Conservation (phyloP, 2,797 vertebrate genomes). For the Ispidina lecontei region DNA sequence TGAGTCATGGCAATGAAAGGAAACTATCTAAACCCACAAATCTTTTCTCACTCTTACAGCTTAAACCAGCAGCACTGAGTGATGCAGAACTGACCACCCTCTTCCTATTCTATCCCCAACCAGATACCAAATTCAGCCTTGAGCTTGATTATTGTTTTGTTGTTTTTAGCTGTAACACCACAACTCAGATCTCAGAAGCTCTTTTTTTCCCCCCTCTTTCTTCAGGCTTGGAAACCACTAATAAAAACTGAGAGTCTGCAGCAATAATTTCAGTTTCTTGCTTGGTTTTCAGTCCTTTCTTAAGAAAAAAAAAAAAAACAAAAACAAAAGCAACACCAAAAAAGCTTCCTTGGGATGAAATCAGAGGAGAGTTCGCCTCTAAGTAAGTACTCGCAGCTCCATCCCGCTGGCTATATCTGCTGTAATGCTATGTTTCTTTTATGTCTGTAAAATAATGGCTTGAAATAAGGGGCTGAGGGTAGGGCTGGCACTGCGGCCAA, state of each 20-base stretch:
- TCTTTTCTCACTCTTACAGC: background rate
- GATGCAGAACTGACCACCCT: slow-evolving; percentile 31
- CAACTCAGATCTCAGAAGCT: background rate
- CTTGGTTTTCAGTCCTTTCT: slow-evolving; percentile 47
- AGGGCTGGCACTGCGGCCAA: slow-evolving; percentile 23
- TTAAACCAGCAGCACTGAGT: background rate
- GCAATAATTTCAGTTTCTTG: slow-evolving; percentile 33
- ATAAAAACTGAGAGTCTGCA: slow-evolving; percentile 44
- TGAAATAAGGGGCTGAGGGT: slow-evolving; percentile 22
- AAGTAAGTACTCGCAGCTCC: slow-evolving; percentile 6
- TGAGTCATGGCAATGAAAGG: slow-evolving; percentile 52
- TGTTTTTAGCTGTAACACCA: background rate
- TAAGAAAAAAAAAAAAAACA: background rate
- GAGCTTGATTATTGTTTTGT: background rate
- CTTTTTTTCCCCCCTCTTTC: background rate
- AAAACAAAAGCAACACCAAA: background rate
- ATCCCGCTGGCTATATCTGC: slow-evolving; percentile 1
- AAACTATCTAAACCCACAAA: slow-evolving; percentile 65
- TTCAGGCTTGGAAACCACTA: slow-evolving; percentile 52
- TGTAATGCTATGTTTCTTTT: slow-evolving; percentile 53
- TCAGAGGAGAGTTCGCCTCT: slow-evolving; percentile 23
- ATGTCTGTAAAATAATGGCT: slow-evolving; percentile 52
- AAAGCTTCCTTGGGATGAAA: slow-evolving; percentile 28
- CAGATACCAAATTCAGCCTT: background rate
- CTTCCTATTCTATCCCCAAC: slow-evolving; percentile 6